These are phyloP conservation scores for Torymus auratus DNA, from an alignment of 2,888 invertebrate species.

Conservation along the genomic window DNA sequence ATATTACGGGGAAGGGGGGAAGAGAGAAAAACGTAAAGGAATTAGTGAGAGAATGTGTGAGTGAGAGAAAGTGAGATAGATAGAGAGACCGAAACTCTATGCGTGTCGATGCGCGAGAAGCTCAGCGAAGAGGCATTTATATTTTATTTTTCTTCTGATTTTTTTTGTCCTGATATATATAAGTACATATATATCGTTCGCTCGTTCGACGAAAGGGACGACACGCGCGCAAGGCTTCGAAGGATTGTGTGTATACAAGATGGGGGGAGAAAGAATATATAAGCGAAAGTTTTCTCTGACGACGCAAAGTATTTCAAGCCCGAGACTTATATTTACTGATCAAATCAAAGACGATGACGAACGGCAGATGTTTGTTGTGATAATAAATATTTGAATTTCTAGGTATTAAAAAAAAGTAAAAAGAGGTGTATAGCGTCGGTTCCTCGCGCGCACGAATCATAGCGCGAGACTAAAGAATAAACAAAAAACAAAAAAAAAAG, in stretches of 20 bases:
- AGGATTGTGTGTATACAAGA: not conserved
- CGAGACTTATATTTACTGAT: constrained; percentile 64
- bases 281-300: constrained; percentile 24
- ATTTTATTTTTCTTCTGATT: constrained; percentile 23
- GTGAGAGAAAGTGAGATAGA: constrained; percentile 24
- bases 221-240: not conserved
- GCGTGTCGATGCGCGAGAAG: constrained; percentile 58
- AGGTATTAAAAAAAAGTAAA: constrained; percentile 49
- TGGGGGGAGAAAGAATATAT: constrained; percentile 40
- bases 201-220: too few relatives aligned
- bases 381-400: constrained; percentile 66
- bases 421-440: constrained; percentile 23
- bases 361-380: constrained; percentile 72
- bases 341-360: constrained; percentile 71
- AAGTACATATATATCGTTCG: too few relatives aligned
- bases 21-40: constrained; percentile 7
- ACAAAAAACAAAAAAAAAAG: constrained; percentile 14
- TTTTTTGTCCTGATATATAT: not conserved
- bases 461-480: constrained; percentile 47
- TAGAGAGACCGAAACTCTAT: constrained; percentile 25
- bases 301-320: constrained; percentile 56
- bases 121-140: constrained; percentile 59
- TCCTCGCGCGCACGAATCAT: constrained; percentile 10
- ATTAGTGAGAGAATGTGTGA: constrained; percentile 44
- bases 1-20: constrained; percentile 18